Evolutionary conservation across 2,888 invertebrate genomes (phyloP), one percentile per base, ranked within the genome.

Genomic region (Idaea biselata): DNA sequence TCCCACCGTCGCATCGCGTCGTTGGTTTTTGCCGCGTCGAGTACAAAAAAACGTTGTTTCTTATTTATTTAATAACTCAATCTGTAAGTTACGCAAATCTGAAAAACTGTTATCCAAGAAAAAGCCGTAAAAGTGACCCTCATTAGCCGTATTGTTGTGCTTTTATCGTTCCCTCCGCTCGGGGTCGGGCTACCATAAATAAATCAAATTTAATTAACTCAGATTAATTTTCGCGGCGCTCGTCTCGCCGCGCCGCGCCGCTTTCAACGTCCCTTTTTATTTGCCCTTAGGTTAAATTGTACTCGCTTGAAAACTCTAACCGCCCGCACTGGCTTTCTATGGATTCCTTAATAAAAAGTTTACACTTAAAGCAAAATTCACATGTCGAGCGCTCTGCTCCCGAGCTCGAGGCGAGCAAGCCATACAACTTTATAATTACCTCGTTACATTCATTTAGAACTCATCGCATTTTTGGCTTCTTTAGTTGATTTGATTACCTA

Each of bases 141-240:
- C 88, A 91, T 91, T 91, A 91, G 83, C 70, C 79, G 82, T 82
- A 87, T 89, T 90, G 89, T 91, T 89, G 88, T 86, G 88, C 87
- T 89, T 88, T 91, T 88, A 88, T 79, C 84, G 86, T 79, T 80
- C 82, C 82, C 84, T 79, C 76, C 74, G 73, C 80, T 78, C 80
- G 75, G 76, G 80, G 75, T 79, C 76, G 82, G 78, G 72, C 77
- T 44, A 82, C 78, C 85, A 91, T 92, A 92, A 91, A 91, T 92
- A 92, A 92, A 90, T 91, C 86, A 91, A 91, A 91, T 90, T 92
- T 92, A 92, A 92, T 92, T 92, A 92, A 91, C 91, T 88, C 84
- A 88, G 89, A 92, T 92, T 92, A 91, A 91, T 92, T 91, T 91
- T 89, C 90, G 84, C 88, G 81, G 85, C 83, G 77, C 82, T 81